Percentiles rank a stretch among this genome's conserved stretches.
Conservation (phyloP, 1,140 invertebrate species). For the Centruroides vittatus region DNA sequence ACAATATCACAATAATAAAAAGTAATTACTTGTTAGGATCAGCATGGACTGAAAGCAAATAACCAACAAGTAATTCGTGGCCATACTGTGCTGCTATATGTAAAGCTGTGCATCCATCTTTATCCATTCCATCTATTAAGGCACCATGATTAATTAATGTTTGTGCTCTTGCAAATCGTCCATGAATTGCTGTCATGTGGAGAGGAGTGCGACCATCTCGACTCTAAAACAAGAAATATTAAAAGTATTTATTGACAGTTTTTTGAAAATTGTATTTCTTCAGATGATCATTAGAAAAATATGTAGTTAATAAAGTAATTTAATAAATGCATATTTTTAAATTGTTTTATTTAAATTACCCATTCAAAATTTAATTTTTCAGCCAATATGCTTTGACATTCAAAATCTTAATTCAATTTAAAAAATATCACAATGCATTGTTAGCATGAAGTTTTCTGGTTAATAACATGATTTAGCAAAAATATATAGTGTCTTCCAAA, state of each 20-base stretch:
- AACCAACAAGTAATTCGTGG: constrained; percentile 37
- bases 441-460: too few species aligned
- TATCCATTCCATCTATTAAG: constrained; percentile 10
- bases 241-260: background rate
- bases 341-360: too few species aligned
- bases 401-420: too few species aligned
- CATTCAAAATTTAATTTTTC: too few species aligned
- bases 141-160: constrained; percentile 33
- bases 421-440: too few species aligned
- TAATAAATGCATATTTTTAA: too few species aligned
- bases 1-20: too few species aligned
- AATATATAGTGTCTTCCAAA: too few species aligned
- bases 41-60: constrained; percentile 36
- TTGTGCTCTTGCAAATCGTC: constrained; percentile 46
- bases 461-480: too few species aligned
- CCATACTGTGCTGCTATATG: constrained; percentile 41
- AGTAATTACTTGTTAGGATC: constrained; percentile 33
- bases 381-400: too few species aligned
- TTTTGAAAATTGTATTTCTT: background rate
- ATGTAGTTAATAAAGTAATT: too few species aligned
- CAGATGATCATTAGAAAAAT: too few species aligned
- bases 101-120: constrained; percentile 35
- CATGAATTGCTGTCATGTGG: constrained; percentile 50
- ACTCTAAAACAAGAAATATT: constrained; percentile 28
- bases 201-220: constrained; percentile 45